Conservation (phyloP, 2,113 vertebrate genomes). For the Centrocercus urophasianus region DNA sequence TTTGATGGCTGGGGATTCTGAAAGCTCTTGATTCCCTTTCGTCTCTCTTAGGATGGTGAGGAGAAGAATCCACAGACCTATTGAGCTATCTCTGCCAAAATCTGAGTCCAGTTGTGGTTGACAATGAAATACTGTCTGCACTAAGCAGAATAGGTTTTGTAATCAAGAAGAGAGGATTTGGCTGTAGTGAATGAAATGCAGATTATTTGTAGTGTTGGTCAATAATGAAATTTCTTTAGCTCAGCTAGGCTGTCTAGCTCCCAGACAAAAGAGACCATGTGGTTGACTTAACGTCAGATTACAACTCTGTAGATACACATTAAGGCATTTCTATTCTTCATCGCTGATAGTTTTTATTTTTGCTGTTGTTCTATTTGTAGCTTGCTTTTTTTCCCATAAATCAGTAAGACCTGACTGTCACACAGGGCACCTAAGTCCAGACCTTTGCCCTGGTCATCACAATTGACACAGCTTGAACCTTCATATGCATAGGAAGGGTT, state of each 20-base stretch:
- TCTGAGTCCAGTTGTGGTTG: not conserved
- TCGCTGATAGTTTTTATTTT: not conserved
- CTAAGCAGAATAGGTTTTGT: not conserved
- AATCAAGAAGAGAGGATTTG: not conserved
- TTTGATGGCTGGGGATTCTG: not conserved
- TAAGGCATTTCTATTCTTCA: not conserved
- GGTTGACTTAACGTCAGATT: not conserved
- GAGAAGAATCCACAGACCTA: not conserved
- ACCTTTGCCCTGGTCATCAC: not conserved
- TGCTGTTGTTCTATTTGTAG: not conserved
- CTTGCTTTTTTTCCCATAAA: not conserved
- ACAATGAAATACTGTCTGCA: not conserved
- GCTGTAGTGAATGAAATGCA: not conserved
- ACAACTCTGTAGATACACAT: not conserved
- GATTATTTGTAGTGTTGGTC: not conserved
- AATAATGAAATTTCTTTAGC: not conserved
- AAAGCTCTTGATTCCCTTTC: not conserved
- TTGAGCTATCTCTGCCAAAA: not conserved
- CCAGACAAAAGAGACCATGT: not conserved
- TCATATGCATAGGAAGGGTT: not conserved
- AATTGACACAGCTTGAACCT: not conserved
- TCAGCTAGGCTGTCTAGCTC: not conserved
- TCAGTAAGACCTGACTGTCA: not conserved
- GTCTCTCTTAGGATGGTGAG: not conserved
- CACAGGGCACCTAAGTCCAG: accelerated